A percentile compares a stretch with the other conserved stretches of the same genome.
Evolutionary conservation across 1,140 invertebrate species (phyloP).

Genomic region (Drusus annulatus): DNA sequence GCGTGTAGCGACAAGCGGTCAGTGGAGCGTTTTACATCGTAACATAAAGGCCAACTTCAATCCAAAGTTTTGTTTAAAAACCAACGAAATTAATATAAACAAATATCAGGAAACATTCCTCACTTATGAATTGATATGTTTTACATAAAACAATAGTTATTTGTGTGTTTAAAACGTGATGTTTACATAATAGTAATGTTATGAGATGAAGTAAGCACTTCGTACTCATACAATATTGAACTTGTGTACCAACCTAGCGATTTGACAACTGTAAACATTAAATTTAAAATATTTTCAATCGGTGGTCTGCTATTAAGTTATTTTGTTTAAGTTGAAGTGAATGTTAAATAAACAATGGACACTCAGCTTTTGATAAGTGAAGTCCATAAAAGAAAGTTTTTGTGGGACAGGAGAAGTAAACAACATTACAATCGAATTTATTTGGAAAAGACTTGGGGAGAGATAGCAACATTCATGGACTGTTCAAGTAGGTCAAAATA

Average conservation of each 20-base stretch:
- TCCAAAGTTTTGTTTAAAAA: too few species aligned
- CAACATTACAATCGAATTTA: slow-evolving; percentile 31
- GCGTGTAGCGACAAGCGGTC: neutral
- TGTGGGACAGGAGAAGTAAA: slow-evolving; percentile 38
- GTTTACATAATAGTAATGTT: neutral
- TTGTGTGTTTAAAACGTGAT: neutral
- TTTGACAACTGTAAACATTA: too few species aligned
- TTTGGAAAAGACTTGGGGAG: slow-evolving; percentile 36
- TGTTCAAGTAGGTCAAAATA: slow-evolving; percentile 37
- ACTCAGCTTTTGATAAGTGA: slow-evolving; percentile 40
- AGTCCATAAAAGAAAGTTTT: slow-evolving; percentile 31
- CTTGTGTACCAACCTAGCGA: too few species aligned
- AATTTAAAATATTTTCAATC: too few species aligned
- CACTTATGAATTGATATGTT: neutral
- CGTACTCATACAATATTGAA: too few species aligned
- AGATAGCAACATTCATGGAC: slow-evolving; percentile 41
- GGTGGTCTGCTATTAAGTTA: too few species aligned
- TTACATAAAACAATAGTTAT: too few species aligned
- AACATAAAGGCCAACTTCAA: neutral
- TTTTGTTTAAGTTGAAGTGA: too few species aligned
- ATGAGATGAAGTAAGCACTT: too few species aligned
- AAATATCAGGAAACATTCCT: neutral
- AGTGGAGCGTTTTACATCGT: neutral
- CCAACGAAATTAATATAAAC: too few species aligned
- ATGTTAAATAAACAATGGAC: slow-evolving; percentile 20